phyloP scores from a whole-genome alignment of 2,113 vertebrate species.

The Gasterosteus aculeatus region DNA sequence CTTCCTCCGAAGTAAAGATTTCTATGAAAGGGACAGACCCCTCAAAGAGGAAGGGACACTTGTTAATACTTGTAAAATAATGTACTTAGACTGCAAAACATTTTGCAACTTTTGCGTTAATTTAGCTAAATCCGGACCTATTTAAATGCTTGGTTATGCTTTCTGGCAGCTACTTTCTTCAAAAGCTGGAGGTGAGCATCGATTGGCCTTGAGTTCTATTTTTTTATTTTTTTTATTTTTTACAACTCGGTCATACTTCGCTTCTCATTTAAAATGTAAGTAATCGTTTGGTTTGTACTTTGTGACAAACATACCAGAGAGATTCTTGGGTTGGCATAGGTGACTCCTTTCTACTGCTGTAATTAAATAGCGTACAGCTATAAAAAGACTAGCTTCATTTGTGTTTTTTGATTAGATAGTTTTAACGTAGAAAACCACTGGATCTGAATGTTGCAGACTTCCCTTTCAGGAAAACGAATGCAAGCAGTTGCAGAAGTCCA shows the following conservation, averaged over 20 bases:
- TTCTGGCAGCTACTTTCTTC: not conserved
- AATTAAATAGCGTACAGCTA: not conserved
- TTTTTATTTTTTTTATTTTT: too few relatives aligned
- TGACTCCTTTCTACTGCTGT: not conserved
- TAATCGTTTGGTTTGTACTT: not conserved
- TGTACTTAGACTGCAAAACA: too few relatives aligned
- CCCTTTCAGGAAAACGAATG: conserved; percentile 1
- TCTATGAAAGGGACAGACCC: not conserved
- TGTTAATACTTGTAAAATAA: not conserved
- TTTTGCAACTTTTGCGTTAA: not conserved
- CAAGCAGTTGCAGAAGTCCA: not conserved
- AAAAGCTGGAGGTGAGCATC: not conserved
- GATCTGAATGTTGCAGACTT: conserved; percentile 20
- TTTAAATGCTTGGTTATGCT: not conserved
- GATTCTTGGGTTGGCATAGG: not conserved
- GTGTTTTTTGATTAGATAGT: conserved; percentile 5
- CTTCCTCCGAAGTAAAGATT: conserved; percentile 30
- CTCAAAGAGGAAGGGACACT: not conserved
- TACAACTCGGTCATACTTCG: too few relatives aligned
- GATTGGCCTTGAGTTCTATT: not conserved
- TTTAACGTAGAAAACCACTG: not conserved
- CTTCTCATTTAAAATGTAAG: not conserved
- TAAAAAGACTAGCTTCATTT: conserved; percentile 15
- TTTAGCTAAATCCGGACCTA: not conserved
- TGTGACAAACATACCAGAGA: not conserved